Percentiles rank a stretch among this genome's conserved stretches.
These are phyloP conservation scores for Bombus pyrosoma DNA, from an alignment of 1,140 invertebrate species.

Conservation along the genomic window DNA sequence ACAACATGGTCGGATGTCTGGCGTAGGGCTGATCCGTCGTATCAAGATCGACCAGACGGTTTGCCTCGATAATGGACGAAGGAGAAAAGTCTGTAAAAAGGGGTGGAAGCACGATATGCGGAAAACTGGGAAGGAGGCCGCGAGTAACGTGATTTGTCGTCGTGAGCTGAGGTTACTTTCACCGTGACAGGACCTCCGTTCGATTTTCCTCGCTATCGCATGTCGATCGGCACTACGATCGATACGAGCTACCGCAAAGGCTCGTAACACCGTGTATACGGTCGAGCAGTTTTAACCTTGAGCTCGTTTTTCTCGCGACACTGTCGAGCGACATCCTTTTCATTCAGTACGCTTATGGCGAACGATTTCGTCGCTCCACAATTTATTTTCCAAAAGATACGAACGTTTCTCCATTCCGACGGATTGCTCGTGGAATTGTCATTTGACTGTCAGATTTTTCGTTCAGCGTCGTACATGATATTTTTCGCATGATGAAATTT, in stretches of 20 bases:
- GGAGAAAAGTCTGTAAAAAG: neutral
- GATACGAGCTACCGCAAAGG: conserved; percentile 17
- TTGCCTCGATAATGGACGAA: conserved; percentile 13
- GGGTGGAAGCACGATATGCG: neutral
- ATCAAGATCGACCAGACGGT: conserved; percentile 29
- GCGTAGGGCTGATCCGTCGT: conserved; percentile 27
- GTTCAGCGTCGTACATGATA: no score
- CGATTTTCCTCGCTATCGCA: conserved; percentile 53
- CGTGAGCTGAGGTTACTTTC: conserved; percentile 26
- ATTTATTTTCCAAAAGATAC: neutral
- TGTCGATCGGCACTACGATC: conserved; percentile 34
- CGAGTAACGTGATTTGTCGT: conserved; percentile 37
- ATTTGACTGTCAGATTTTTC: neutral
- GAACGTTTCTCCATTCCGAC: neutral
- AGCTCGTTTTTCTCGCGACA: conserved; percentile 27
- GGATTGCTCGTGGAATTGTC: neutral
- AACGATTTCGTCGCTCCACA: neutral
- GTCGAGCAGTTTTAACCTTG: conserved; percentile 34
- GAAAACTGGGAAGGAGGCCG: neutral
- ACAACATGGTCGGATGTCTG: neutral
- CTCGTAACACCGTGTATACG: conserved; percentile 3
- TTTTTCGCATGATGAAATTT: no score
- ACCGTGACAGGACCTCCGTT: conserved; percentile 35
- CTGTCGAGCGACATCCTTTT: conserved; percentile 33
- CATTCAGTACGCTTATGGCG: neutral